Evolutionary conservation across 1,140 invertebrate genomes (phyloP), one percentile per base, ranked within the genome.

Genomic region (Pseudomyrmex gracilis): DNA sequence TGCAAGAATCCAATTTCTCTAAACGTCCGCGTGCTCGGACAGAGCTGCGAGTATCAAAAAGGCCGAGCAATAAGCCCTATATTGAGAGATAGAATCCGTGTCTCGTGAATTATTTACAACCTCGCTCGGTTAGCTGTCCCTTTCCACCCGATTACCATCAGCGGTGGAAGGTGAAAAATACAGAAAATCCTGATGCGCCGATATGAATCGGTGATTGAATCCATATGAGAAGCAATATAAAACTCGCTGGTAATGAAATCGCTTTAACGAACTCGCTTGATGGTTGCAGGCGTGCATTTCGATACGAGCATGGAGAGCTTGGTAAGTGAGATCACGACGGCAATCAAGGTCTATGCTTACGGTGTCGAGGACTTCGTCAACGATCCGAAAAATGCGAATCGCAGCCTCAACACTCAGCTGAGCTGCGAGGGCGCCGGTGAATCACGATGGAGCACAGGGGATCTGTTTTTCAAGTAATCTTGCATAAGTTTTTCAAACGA

Each of bases 271-370:
- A 68, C 43, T 24, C 20, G 15, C 1, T 8, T 17, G 24, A 77
- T 58, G 22, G 10, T 13, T 91, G 0, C 93, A 98, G 97, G 97
- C 78, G 97, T 98, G 0, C 98, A 99, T 93, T 99, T 98, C 88
- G 98, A 99, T 91, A 98, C 98, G 20, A 97, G 97, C 70, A 97
- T 96, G 82, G 95, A 95, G 0, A 97, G 97, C 43, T 93, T 98
- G 7, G 96, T 98, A 83, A 97, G 96, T 84, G 97, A 98, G 92
- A 98, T 98, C 57, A 97, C 97, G 2, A 98, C 97, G 22, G 98
- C 97, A 3, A 97, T 98, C 34, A 97, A 98, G 92, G 98, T 98
- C 70, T 98, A 98, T 92, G 98, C 97, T 15, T 97, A 98, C 87
- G 98, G 98, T 0, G 97, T 98, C 1, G 97, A 98, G 91, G 96